These are phyloP conservation scores for Lathronympha strigana DNA, from an alignment of 2,888 invertebrate species.

Conservation along the genomic window DNA sequence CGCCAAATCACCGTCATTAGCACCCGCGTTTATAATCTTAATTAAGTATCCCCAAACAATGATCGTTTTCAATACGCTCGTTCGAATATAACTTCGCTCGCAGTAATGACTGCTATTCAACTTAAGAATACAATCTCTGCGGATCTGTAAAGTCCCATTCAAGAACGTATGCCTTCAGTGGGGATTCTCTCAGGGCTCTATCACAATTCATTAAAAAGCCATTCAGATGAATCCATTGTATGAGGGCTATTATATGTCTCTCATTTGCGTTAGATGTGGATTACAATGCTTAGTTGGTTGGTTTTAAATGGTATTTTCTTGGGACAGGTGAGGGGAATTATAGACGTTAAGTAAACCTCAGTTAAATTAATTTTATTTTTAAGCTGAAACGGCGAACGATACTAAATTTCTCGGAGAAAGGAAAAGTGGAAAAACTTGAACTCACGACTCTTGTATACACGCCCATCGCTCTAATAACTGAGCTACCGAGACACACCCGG, in stretches of 20 bases:
- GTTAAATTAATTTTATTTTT: no score
- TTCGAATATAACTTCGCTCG: slow-evolving; percentile 53
- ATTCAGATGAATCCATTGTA: slow-evolving; percentile 73
- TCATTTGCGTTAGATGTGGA: slow-evolving; percentile 63
- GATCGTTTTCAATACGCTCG: slow-evolving; percentile 36
- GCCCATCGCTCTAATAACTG: no score
- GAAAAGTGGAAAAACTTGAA: no score
- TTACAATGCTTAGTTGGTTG: slow-evolving; percentile 40
- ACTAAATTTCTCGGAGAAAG: no score
- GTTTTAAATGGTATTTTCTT: slow-evolving; percentile 24
- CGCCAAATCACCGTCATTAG: slow-evolving; percentile 34
- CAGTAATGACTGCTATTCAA: slow-evolving; percentile 73
- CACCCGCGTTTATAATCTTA: slow-evolving; percentile 41
- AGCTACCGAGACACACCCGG: no score
- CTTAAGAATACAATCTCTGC: slow-evolving; percentile 68
- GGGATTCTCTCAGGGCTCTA: slow-evolving; percentile 64
- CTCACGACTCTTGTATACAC: no score
- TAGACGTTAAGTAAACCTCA: no score
- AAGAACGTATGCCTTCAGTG: slow-evolving; percentile 67
- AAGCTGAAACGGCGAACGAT: not conserved
- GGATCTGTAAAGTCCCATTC: slow-evolving; percentile 70
- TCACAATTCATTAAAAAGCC: slow-evolving; percentile 78
- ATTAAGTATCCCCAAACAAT: slow-evolving; percentile 40
- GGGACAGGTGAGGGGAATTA: not conserved
- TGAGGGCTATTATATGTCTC: slow-evolving; percentile 63